phyloP scores from a whole-genome alignment of 2,888 invertebrate species.

The Galerucella nymphaeae region DNA sequence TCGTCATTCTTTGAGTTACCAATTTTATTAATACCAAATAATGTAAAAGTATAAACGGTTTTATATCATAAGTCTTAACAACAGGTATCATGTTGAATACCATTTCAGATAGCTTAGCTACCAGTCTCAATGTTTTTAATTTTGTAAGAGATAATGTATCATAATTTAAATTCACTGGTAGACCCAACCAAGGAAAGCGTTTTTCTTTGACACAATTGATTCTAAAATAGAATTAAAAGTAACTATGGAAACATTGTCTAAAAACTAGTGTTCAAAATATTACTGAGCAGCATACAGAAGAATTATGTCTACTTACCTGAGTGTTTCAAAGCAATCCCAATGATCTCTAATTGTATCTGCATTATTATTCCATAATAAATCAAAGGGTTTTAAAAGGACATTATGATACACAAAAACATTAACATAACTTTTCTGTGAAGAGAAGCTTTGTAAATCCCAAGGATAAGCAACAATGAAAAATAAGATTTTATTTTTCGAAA shows the following conservation, averaged over 20 bases:
- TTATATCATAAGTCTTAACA: conserved; percentile 54
- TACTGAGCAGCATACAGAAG: neutral
- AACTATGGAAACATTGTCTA: neutral
- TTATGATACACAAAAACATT: conserved; percentile 56
- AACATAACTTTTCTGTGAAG: conserved; percentile 49
- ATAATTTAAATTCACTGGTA: conserved; percentile 53
- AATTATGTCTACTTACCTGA: conserved; percentile 53
- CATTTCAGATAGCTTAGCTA: conserved; percentile 58
- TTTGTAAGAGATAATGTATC: conserved; percentile 54
- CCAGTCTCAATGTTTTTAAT: conserved; percentile 56
- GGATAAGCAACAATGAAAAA: conserved; percentile 54
- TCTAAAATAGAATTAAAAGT: conserved; percentile 44
- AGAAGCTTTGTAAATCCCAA: conserved; percentile 51
- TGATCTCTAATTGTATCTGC: conserved; percentile 52
- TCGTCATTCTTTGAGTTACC: conserved; percentile 53
- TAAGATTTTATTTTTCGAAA: conserved; percentile 56
- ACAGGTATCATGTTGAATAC: conserved; percentile 53
- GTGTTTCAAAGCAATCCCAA: conserved; percentile 62
- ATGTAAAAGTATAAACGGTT: conserved; percentile 56
- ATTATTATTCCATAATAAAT: conserved; percentile 55
- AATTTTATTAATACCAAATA: conserved; percentile 58
- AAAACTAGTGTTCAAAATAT: too few relatives aligned
- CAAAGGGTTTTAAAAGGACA: conserved; percentile 52
- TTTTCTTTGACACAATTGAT: conserved; percentile 56
- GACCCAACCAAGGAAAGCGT: conserved; percentile 56